phyloP scores from a whole-genome alignment of 2,113 vertebrate species.

The Alaudala cheleensis region DNA sequence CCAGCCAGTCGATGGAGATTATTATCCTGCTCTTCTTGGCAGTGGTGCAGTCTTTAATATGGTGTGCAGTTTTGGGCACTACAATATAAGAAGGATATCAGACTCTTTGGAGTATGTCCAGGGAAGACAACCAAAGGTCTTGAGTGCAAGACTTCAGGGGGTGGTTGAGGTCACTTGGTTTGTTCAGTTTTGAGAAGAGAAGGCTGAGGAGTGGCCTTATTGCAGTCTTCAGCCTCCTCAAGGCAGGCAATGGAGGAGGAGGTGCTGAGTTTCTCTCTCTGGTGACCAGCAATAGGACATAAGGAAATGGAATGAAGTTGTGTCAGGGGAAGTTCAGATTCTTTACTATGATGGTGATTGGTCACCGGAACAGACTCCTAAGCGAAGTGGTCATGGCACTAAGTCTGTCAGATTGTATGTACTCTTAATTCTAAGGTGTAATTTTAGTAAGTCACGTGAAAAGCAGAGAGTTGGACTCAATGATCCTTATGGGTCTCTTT shows the following conservation, averaged over 20 bases:
- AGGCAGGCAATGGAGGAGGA: background rate
- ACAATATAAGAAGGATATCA: background rate
- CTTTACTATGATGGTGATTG: rapidly evolving
- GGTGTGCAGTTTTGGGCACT: background rate
- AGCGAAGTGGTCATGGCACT: background rate
- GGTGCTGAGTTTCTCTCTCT: background rate
- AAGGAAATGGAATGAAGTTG: background rate
- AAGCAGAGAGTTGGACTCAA: background rate
- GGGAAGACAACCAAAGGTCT: background rate
- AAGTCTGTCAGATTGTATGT: background rate
- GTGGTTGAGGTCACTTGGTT: background rate
- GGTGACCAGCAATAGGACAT: background rate
- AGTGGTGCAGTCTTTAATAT: background rate
- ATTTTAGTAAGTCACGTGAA: background rate
- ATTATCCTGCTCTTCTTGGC: rapidly evolving
- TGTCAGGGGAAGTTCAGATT: background rate
- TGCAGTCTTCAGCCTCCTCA: background rate
- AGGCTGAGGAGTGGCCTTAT: background rate
- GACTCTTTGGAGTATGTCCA: background rate
- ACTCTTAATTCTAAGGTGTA: background rate
- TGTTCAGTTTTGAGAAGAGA: background rate
- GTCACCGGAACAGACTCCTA: background rate
- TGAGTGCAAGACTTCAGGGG: background rate
- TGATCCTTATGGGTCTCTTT: background rate
- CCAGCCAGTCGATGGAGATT: background rate